These are phyloP conservation scores for Ctenosaura bakeri DNA, from an alignment of 2,797 vertebrate genomes.

Conservation along the genomic window DNA sequence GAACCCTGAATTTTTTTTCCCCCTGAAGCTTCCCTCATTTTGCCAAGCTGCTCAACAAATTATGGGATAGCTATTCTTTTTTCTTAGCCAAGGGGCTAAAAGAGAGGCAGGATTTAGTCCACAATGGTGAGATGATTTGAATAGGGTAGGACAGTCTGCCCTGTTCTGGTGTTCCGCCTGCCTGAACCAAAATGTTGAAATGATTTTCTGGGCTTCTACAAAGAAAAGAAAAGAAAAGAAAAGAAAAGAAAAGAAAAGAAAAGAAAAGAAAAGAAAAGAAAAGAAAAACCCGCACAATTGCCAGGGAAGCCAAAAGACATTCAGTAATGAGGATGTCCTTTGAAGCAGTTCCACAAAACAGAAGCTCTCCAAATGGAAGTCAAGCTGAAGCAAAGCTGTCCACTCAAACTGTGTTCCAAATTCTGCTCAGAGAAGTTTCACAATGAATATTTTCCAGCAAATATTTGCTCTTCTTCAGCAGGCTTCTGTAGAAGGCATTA, in stretches of 20 bases:
- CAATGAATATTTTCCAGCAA: not conserved
- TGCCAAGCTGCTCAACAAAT: not conserved
- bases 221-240: too few species aligned
- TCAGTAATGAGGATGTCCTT: not conserved
- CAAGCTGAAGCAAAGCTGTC: not conserved
- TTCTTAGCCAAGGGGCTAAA: not conserved
- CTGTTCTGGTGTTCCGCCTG: not conserved
- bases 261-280: not conserved
- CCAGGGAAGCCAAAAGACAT: not conserved
- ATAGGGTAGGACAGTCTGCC: not conserved
- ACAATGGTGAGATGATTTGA: not conserved
- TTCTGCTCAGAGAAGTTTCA: not conserved
- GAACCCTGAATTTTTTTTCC: too few species aligned
- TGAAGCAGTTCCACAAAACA: not conserved
- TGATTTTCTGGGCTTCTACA: not conserved
- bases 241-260: too few species aligned
- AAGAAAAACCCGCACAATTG: too few species aligned
- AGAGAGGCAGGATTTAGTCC: not conserved
- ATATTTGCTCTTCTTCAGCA: not conserved
- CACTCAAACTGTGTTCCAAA: not conserved
- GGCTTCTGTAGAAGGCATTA: not conserved
- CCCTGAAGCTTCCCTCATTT: not conserved
- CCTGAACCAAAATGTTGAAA: not conserved
- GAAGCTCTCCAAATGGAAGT: not conserved
- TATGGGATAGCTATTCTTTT: not conserved